A percentile compares a stretch with the other conserved stretches of the same genome.
These are phyloP conservation scores for Thamnophis elegans DNA, from an alignment of 2,797 vertebrate species.

Conservation along the genomic window DNA sequence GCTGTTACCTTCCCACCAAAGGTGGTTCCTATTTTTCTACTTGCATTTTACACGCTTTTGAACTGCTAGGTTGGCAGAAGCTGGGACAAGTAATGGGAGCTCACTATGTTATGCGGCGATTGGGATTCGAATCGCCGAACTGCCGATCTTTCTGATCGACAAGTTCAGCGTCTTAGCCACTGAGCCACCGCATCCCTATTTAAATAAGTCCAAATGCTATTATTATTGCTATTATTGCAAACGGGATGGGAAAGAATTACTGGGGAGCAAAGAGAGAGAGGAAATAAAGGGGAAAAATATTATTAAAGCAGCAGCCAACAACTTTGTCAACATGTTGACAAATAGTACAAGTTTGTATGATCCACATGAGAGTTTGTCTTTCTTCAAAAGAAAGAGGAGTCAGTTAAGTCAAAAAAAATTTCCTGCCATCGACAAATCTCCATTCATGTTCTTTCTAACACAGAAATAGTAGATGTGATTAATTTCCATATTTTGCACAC, in stretches of 20 bases:
- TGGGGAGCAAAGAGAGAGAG: not conserved
- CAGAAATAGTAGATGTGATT: not conserved
- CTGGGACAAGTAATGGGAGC: no score
- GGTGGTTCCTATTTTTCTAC: no score
- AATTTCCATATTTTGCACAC: not conserved
- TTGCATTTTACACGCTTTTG: no score
- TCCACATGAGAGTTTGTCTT: not conserved
- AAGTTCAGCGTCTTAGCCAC: no score
- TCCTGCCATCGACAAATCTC: not conserved
- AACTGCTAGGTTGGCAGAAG: no score
- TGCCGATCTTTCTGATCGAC: no score
- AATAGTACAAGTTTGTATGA: not conserved
- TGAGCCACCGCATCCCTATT: no score
- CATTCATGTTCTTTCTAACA: not conserved
- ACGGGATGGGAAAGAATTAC: not conserved
- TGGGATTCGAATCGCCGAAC: no score
- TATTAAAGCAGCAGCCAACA: not conserved
- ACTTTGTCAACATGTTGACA: not conserved
- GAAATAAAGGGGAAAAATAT: not conserved
- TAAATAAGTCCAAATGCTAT: no score
- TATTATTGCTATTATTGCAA: not conserved
- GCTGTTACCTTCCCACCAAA: no score
- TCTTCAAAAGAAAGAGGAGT: not conserved
- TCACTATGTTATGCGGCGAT: no score
- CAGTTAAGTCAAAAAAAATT: not conserved